These are phyloP conservation scores for Dasypus novemcinctus DNA, from an alignment of 2,113 vertebrate genomes.

Conservation along the genomic window DNA sequence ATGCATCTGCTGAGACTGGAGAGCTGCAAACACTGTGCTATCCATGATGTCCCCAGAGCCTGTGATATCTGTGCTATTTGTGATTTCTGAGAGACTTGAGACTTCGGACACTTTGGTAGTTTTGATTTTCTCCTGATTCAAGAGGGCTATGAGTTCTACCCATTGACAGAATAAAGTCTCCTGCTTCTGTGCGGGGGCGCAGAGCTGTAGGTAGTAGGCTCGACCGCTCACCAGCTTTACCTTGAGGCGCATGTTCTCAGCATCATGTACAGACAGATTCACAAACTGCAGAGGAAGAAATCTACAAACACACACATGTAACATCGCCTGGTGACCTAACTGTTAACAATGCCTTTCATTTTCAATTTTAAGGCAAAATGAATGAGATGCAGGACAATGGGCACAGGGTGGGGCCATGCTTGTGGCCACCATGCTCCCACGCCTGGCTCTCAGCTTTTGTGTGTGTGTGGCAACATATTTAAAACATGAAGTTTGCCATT, in stretches of 20 bases:
- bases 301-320: constrained; percentile 62
- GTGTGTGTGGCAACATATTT: too few relatives aligned
- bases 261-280: constrained; percentile 78
- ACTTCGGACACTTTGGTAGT: constrained; percentile 18
- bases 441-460: neutral
- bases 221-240: constrained; percentile 76
- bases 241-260: constrained; percentile 68
- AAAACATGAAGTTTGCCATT: too few relatives aligned
- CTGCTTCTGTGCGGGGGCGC: constrained; percentile 51
- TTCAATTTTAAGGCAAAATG: neutral
- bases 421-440: neutral
- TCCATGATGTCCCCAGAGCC: constrained; percentile 56
- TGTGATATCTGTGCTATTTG: constrained; percentile 45
- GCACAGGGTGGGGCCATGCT: neutral
- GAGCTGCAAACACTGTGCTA: neutral
- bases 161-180: constrained; percentile 72
- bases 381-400: neutral
- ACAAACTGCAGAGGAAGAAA: constrained; percentile 81
- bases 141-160: constrained; percentile 72
- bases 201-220: constrained; percentile 82
- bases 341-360: neutral
- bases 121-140: constrained; percentile 70
- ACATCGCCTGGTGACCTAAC: neutral
- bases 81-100: constrained; percentile 61
- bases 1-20: neutral